Percentiles rank a stretch among this genome's conserved stretches.
Conservation (phyloP, 2,888 invertebrate genomes). For the Pseudococcus longispinus region DNA sequence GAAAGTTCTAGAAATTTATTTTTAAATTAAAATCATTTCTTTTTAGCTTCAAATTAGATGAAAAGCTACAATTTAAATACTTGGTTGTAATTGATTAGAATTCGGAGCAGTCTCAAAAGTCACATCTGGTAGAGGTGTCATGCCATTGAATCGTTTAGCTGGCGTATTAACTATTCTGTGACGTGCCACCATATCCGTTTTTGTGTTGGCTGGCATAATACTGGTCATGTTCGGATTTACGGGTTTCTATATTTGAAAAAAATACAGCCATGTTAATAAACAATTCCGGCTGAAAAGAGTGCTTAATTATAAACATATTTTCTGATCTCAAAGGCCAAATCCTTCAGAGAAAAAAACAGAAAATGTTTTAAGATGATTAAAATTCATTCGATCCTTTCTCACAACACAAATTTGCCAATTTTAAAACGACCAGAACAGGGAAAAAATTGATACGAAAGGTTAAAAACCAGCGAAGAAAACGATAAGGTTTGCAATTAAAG, state of each 20-base stretch:
- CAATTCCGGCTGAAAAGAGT: neutral
- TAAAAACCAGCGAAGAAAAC: too few species aligned
- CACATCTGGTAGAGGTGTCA: neutral
- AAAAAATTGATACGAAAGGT: neutral
- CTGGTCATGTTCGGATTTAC: neutral
- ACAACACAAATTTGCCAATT: neutral
- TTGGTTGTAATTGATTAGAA: neutral
- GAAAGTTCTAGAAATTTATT: constrained; percentile 52
- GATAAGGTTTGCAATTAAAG: neutral
- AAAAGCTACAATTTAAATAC: neutral
- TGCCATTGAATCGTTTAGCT: neutral
- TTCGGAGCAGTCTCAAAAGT: neutral
- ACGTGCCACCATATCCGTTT: neutral
- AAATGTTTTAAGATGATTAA: neutral
- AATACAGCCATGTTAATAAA: neutral
- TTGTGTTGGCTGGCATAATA: neutral
- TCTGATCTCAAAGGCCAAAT: neutral
- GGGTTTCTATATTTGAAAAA: neutral
- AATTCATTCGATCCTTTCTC: neutral
- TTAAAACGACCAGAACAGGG: neutral
- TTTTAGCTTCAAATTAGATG: neutral
- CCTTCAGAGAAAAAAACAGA: too few species aligned
- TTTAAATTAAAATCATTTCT: neutral
- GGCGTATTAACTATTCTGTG: neutral
- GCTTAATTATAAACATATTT: neutral